Evolutionary conservation across 2,797 vertebrate species (phyloP), one percentile per base, ranked within the genome.

Genomic region (Lepidocolaptes lacrymiger): DNA sequence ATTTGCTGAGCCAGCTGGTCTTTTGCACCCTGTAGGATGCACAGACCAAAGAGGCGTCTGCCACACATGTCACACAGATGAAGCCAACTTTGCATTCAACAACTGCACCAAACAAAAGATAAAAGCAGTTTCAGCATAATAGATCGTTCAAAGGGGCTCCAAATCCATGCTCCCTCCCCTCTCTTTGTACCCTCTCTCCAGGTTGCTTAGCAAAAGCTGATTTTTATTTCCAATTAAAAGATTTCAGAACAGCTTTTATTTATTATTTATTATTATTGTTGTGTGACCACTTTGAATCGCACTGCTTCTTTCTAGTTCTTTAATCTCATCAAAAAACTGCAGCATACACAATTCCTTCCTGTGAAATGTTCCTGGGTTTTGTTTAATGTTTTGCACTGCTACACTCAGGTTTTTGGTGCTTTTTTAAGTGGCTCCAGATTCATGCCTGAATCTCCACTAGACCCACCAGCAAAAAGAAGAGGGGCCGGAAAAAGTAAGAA

Each of bases 71-170:
- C 95, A 96, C 88, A 41, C 95, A 96, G 95, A 96, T 96, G 95
- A 97, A 95, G 90, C 93, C 96, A 96, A 95, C 96, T 97, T 96
- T 86, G 94, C 90, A 95, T 95, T 96, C 95, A 96, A 93, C 93
- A 96, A 97, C 96, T 93, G 88, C 96, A 96, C 94, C 81, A 96
- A 94, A 96, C 96, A 96, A 96, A 97, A 96, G 96, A 96, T 97
- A 93, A 97, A 97, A 97, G 96, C 85, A 90, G 22, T 88, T 96
- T 93, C 89, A 94, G 91, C 88, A 96, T 91, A 96, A 97, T 95
- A 88, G 94, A 96, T 94, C 93, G 64, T 86, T 95, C 94, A 94
- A 92, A 91, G 59, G 66, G 89, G 51, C 69, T 96, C 89, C 89
- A 96, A 95, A 94, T 91, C 82, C 85, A 84, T 0, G 2, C 67